Conservation (phyloP, 2,113 vertebrate species). For the Sterna hirundo region DNA sequence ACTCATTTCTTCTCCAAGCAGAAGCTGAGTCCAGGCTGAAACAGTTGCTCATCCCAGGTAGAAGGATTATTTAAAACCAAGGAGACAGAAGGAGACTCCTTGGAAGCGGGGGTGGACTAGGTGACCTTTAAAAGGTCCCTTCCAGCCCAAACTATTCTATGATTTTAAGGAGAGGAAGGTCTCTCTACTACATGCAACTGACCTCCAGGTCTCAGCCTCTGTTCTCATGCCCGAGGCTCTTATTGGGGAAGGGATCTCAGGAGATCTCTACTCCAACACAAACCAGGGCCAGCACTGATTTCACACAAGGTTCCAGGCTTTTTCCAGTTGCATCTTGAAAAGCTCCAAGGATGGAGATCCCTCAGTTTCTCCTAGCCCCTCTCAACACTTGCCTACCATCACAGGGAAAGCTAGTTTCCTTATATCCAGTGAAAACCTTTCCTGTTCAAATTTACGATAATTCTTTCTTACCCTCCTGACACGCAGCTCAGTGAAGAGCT, state of each 20-base stretch:
- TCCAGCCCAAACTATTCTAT: neutral
- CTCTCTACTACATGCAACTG: rapidly evolving
- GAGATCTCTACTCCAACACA: neutral
- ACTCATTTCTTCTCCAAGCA: neutral
- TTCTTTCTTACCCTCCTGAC: neutral
- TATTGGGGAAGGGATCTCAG: neutral
- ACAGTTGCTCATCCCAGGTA: neutral
- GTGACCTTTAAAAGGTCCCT: neutral
- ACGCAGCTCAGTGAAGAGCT: neutral
- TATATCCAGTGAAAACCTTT: neutral
- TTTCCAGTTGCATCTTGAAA: neutral
- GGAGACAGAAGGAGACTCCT: neutral
- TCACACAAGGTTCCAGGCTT: neutral
- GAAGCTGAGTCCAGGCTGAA: neutral
- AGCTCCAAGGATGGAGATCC: neutral
- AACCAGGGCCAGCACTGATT: neutral
- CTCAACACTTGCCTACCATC: neutral
- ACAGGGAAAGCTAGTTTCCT: neutral
- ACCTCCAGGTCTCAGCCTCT: neutral
- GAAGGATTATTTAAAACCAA: neutral
- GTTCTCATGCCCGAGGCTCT: neutral
- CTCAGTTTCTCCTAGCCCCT: neutral
- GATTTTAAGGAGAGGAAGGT: neutral
- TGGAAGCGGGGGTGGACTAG: neutral
- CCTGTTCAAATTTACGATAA: neutral